These are phyloP conservation scores for Parnassius glacialis DNA, from an alignment of 2,888 invertebrate genomes.

Conservation along the genomic window DNA sequence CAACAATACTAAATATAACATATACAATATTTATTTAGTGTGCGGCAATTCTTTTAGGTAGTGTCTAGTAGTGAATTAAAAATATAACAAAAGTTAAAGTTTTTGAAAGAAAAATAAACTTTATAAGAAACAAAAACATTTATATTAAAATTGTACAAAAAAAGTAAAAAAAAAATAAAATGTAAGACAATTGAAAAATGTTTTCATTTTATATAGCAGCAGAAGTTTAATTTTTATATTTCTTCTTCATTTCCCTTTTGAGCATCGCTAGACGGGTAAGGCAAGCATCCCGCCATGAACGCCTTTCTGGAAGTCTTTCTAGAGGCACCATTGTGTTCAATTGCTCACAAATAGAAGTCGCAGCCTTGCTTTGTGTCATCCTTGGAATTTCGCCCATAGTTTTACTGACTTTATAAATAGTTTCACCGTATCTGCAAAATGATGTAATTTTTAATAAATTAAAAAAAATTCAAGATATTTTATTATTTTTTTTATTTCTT, in stretches of 20 bases:
- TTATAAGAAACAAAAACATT: neutral
- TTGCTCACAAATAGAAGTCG: slow-evolving; percentile 85
- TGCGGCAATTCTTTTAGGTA: too few relatives aligned
- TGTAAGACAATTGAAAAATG: neutral
- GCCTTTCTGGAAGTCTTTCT: slow-evolving; percentile 85
- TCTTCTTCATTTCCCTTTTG: slow-evolving; percentile 85
- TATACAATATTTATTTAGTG: too few relatives aligned
- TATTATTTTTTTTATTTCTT: neutral
- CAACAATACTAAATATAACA: too few relatives aligned
- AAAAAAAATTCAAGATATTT: neutral
- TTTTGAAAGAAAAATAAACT: neutral
- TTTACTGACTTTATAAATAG: slow-evolving; percentile 82
- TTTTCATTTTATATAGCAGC: neutral
- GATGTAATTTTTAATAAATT: neutral
- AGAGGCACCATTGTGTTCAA: slow-evolving; percentile 87
- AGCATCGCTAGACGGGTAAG: slow-evolving; percentile 89
- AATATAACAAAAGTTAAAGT: too few relatives aligned
- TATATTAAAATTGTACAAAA: neutral
- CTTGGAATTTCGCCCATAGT: slow-evolving; percentile 88
- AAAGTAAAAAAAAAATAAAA: neutral
- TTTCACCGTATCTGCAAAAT: slow-evolving; percentile 75
- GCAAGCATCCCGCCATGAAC: slow-evolving; percentile 91
- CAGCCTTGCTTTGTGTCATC: slow-evolving; percentile 83
- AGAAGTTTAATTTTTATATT: slow-evolving; percentile 44
- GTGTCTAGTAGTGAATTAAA: too few relatives aligned